phyloP scores from a whole-genome alignment of 2,797 vertebrate genomes.

The Salarias fasciatus region DNA sequence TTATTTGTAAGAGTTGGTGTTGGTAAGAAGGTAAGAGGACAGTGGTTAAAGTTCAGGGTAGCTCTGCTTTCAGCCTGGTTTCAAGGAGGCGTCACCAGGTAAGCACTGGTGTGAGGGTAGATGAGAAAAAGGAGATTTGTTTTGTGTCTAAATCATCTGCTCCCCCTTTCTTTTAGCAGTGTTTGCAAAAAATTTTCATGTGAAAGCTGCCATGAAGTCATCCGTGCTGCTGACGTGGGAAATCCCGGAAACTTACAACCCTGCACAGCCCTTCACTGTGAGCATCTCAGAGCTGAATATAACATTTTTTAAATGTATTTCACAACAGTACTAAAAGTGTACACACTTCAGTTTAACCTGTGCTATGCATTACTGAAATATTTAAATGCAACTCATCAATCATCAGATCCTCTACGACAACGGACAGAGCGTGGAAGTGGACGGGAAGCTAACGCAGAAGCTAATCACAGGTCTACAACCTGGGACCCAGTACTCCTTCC shows the following conservation, averaged over 20 bases:
- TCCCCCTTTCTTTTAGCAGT: slow-evolving; percentile 98
- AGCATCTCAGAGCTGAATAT: slow-evolving; percentile 56
- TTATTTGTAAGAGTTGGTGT: slow-evolving; percentile 64
- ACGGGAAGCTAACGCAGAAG: slow-evolving; percentile 95
- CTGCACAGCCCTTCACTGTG: slow-evolving; percentile 97
- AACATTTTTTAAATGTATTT: too few relatives aligned
- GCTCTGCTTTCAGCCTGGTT: slow-evolving; percentile 58
- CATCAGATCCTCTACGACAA: slow-evolving; percentile 97
- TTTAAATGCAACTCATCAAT: background rate
- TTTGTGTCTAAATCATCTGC: slow-evolving; percentile 89
- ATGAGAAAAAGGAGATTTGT: slow-evolving; percentile 17
- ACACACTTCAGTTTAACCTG: background rate
- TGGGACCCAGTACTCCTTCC: slow-evolving; percentile 97
- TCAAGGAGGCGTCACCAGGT: slow-evolving; percentile 69
- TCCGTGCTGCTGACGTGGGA: slow-evolving; percentile 98
- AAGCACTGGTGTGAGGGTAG: slow-evolving; percentile 53
- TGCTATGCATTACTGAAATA: background rate
- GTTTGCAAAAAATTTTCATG: slow-evolving; percentile 99
- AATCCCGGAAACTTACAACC: slow-evolving; percentile 98
- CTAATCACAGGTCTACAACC: slow-evolving; percentile 96
- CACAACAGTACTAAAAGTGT: too few relatives aligned
- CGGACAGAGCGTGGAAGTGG: slow-evolving; percentile 97
- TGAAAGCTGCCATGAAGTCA: slow-evolving; percentile 99
- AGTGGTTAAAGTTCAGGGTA: slow-evolving; percentile 68
- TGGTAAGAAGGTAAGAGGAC: slow-evolving; percentile 81